These are phyloP conservation scores for Acropternis orthonyx DNA, from an alignment of 2,797 vertebrate genomes.

Conservation along the genomic window DNA sequence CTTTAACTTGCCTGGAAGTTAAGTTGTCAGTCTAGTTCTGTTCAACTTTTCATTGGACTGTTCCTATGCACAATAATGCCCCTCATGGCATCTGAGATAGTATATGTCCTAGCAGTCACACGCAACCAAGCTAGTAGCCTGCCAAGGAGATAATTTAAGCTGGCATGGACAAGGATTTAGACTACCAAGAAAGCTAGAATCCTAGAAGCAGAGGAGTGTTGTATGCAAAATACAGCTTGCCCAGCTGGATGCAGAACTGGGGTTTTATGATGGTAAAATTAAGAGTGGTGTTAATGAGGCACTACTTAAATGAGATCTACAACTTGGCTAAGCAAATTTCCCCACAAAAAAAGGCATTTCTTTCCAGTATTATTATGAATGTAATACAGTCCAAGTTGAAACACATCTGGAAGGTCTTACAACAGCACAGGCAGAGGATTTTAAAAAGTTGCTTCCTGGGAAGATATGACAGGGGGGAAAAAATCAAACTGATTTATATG, in stretches of 20 bases:
- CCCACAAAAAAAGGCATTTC: neutral
- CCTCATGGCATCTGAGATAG: neutral
- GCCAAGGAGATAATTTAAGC: neutral
- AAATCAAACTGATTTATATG: constrained; percentile 14
- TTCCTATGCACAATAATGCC: neutral
- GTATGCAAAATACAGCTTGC: neutral
- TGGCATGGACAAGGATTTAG: neutral
- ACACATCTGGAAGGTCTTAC: constrained; percentile 62
- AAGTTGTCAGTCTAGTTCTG: neutral
- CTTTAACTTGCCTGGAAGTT: neutral
- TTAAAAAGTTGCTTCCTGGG: constrained; percentile 49
- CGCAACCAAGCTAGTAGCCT: neutral
- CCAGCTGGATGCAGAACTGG: neutral
- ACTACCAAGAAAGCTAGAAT: neutral
- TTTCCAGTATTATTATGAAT: neutral
- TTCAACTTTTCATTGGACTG: neutral
- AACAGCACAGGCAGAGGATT: constrained; percentile 2
- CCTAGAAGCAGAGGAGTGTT: neutral
- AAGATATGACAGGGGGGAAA: constrained; percentile 6
- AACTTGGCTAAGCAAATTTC: neutral
- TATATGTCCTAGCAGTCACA: accelerated
- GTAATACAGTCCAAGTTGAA: neutral
- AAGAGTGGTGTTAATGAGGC: neutral
- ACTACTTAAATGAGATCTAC: neutral
- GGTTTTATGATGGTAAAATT: neutral